Base-by-base conservation (phyloP, 2,888 invertebrate genomes). In the Dioctria linearis region DNA sequence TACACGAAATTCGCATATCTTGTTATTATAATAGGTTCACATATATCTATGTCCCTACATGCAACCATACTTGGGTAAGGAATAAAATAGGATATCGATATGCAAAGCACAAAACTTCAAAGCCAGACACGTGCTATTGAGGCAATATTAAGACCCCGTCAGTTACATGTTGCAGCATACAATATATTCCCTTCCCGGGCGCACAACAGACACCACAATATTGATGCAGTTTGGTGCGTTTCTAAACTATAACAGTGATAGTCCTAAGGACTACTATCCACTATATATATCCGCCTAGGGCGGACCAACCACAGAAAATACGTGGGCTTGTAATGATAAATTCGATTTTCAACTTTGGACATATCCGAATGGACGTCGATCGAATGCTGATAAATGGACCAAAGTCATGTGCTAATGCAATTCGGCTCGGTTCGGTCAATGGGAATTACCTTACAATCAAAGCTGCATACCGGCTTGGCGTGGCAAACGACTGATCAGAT, bases 391-490 rank as follows among this genome's bases (percentile, higher is more conserved):
- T 79, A 79, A 79, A 79, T 79, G 79, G 67, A 79, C 79, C 49
- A 57, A 67, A 79, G 79, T 79, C 79, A 79, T 79, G 79, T 79
- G 42, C 67, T 57, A 79, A 69, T 79, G 79, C 79, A 79, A 79
- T 79, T 59, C 59, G 79, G 67, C 57, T 43, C 46, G 46, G 13
- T n/a, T 13, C 54, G 25, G 59, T 71, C 69, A 13, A 71, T 57
- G 43, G 42, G 59, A 42, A 11, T 57, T 40, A 11, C 8, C 46
- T 40, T n/a, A 13, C 11, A 76, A 73, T 39, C 25, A 73, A 54
- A 39, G 9, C 37, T 57, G 37, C 63, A 40, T 2, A 63, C 25
- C 39, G 13, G 25, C 59, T 9, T 43, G 46, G 46, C 9, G 5
- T 13, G 25, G 46, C 66, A 42, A 43, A 66, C 59, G 11, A 37